A percentile compares a stretch with the other conserved stretches of the same genome.
Conservation (phyloP, 2,888 invertebrate genomes). For the Drosophila pseudotalamancana region DNA sequence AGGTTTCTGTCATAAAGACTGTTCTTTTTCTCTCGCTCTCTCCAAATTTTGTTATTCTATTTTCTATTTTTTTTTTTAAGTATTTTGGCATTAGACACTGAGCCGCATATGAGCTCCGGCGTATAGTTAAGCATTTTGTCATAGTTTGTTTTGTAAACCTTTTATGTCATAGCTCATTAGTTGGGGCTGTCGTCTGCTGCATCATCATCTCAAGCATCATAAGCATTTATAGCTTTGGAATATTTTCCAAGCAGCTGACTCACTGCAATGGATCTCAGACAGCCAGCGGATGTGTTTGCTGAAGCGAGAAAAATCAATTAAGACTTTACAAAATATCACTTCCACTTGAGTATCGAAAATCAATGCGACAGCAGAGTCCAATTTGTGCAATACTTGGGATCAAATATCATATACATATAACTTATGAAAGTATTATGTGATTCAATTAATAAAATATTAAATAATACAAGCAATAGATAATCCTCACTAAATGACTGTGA, state of each 20-base stretch:
- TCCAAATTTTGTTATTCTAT: background rate
- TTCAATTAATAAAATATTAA: too few species aligned
- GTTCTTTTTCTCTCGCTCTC: constrained; percentile 22
- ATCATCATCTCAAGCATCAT: constrained; percentile 22
- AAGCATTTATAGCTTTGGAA: constrained; percentile 58
- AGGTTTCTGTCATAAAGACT: constrained; percentile 56
- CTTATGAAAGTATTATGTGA: too few species aligned
- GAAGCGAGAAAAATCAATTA: constrained; percentile 24
- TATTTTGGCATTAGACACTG: constrained; percentile 35
- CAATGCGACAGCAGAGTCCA: background rate
- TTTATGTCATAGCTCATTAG: constrained; percentile 75
- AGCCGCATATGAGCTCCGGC: constrained; percentile 9
- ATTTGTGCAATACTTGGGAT: too few species aligned
- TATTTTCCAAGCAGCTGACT: constrained; percentile 49
- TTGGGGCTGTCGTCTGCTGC: constrained; percentile 41
- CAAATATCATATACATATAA: too few species aligned
- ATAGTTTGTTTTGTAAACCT: constrained; percentile 64
- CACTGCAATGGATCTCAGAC: constrained; percentile 29
- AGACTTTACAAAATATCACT: background rate
- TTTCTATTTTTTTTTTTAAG: constrained; percentile 22
- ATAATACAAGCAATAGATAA: too few species aligned
- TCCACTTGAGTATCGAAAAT: background rate
- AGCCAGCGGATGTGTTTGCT: constrained; percentile 15
- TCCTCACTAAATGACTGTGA: too few species aligned
- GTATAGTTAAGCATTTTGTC: constrained; percentile 43